Base-by-base conservation (phyloP, 53 echinoderm and acorn worm genomes). In the Temnopleurus reevesii region DNA sequence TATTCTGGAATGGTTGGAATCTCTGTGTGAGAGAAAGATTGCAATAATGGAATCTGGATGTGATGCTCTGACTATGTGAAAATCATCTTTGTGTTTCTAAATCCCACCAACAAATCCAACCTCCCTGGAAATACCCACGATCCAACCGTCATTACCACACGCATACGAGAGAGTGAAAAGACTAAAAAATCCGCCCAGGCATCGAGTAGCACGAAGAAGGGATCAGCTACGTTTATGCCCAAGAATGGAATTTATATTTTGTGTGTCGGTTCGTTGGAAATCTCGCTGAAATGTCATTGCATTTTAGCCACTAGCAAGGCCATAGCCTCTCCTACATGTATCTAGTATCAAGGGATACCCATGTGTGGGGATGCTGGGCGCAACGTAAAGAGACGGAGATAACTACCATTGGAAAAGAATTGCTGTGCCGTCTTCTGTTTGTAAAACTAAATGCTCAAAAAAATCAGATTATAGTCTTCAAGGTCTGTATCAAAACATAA, bases 221-320 rank as follows among this genome's bases (percentile, higher is more conserved):
- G 71, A 71, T 71, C 71, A 79, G 26, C 15, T 79, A 3, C 29
- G 29, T 47, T 30, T 51, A 28, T 15, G 27, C 79, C 29, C 6
- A n/a, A 5, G 49, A 79, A 79, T 49, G 28, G 18, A 79, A 79
- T 79, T 79, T 47, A 49, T 46, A 19, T 47, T 76, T 79, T 79
- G 46, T 24, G 35, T 5, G 76, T 44, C n/a, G n/a, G 29, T 29
- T 79, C 29, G 79, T 49, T 49, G 49, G 79, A 79, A 71, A 47
- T 79, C 79, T 49, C 45, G 19, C 26, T 47, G 7, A 49, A 79
- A 79, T 79, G 24, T 79, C 79, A 79, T 79, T 79, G 46, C 79
- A 71, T 71, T 71, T n/a, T 71, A 23, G 19, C 71, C 71, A 41
- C 41, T 12, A 71, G 71, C 71, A 41, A 71, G 71, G 71, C 43